These are phyloP conservation scores for Pampusana beccarii DNA, from an alignment of 2,113 vertebrate genomes.

Conservation along the genomic window DNA sequence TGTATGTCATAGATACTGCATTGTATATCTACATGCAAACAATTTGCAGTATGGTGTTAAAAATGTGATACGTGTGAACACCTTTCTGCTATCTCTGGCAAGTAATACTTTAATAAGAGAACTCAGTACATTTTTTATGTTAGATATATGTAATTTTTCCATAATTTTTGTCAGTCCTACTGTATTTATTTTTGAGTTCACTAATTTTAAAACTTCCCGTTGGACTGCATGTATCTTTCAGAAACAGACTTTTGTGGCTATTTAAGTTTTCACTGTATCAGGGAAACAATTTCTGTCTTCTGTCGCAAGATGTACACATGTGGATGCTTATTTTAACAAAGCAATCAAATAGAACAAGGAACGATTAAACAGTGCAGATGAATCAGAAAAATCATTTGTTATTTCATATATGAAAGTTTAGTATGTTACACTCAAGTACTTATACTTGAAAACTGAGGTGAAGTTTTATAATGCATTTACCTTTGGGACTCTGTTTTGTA, in stretches of 20 bases:
- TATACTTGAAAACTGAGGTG: not conserved
- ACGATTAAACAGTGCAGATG: not conserved
- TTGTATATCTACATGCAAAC: not conserved
- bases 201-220: not conserved
- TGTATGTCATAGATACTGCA: not conserved
- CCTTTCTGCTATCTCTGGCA: not conserved
- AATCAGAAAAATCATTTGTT: not conserved
- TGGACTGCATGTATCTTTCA: not conserved
- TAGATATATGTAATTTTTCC: not conserved
- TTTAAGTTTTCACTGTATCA: not conserved
- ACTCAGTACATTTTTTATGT: not conserved
- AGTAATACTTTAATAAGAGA: not conserved
- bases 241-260: not conserved
- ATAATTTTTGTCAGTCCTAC: not conserved
- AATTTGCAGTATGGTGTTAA: not conserved
- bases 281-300: not conserved
- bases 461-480: not conserved
- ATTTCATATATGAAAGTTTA: not conserved
- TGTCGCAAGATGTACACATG: accelerated
- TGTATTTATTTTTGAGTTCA: not conserved
- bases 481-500: not conserved
- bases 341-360: not conserved
- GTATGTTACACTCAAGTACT: not conserved
- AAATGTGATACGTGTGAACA: not conserved
- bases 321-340: not conserved